phyloP scores from a whole-genome alignment of 2,888 invertebrate genomes.

The Leptopilina myrica region DNA sequence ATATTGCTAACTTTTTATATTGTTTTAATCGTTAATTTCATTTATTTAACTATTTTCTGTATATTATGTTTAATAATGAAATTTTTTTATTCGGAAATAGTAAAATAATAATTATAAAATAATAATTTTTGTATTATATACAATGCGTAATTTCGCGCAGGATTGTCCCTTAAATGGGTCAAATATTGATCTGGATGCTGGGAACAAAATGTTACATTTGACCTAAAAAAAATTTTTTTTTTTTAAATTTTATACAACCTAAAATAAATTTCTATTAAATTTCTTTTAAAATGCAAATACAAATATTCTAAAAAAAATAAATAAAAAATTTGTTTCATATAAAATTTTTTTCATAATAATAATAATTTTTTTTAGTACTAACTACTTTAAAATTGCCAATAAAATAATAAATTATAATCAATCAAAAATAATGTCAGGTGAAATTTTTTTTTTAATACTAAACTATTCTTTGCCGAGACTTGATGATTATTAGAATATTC shows the following conservation, averaged over 20 bases:
- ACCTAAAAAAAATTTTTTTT: not conserved
- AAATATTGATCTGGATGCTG: conserved; percentile 15
- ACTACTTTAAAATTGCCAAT: too few relatives aligned
- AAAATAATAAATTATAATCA: too few relatives aligned
- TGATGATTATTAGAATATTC: not conserved
- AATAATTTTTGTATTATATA: not conserved
- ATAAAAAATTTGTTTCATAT: too few relatives aligned
- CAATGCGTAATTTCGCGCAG: not conserved
- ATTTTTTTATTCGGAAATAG: too few relatives aligned
- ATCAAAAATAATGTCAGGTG: not conserved
- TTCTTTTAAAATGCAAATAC: too few relatives aligned
- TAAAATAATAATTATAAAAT: too few relatives aligned
- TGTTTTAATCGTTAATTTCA: too few relatives aligned
- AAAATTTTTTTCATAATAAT: not conserved
- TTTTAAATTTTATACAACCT: not conserved
- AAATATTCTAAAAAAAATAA: too few relatives aligned
- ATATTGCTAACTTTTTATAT: too few relatives aligned
- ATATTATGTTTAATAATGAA: not conserved
- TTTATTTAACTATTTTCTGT: not conserved
- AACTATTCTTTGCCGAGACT: not conserved
- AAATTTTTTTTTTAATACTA: not conserved
- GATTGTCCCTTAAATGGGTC: not conserved
- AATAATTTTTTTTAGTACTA: too few relatives aligned
- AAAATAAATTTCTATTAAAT: too few relatives aligned
- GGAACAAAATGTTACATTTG: not conserved